These are phyloP conservation scores for Cacatua alba DNA, from an alignment of 2,113 vertebrate genomes.

Conservation along the genomic window DNA sequence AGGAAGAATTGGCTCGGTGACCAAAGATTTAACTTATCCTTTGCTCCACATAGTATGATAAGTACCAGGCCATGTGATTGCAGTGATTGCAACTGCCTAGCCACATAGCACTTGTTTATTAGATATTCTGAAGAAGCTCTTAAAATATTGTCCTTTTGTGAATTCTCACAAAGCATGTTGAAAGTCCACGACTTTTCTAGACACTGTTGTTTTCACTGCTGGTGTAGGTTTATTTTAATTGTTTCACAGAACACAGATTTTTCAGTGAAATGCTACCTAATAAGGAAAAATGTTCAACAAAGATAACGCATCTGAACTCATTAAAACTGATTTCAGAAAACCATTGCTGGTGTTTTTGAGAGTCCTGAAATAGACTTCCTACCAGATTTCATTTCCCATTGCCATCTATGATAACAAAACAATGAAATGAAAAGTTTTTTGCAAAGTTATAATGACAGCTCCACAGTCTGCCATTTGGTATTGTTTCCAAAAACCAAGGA, in stretches of 20 bases:
- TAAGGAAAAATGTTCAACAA: not conserved
- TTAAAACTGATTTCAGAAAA: constrained; percentile 10
- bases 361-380: not conserved
- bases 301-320: not conserved
- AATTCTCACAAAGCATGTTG: not conserved
- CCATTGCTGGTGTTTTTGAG: not conserved
- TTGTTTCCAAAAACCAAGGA: not conserved
- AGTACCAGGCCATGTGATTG: rapidly evolving
- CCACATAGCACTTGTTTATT: not conserved
- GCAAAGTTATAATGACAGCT: not conserved
- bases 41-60: rapidly evolving
- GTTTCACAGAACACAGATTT: not conserved
- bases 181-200: not conserved
- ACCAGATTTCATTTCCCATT: constrained; percentile 21
- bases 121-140: not conserved
- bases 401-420: not conserved
- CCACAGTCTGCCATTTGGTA: not conserved
- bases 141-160: not conserved
- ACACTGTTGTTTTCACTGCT: not conserved
- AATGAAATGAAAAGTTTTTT: not conserved
- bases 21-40: not conserved
- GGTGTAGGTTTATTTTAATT: not conserved
- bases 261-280: not conserved
- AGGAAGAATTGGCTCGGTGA: not conserved
- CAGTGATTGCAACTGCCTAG: not conserved